Evolutionary conservation across 1,140 invertebrate genomes (phyloP), one percentile per base, ranked within the genome.

Genomic region (Trachymyrmex septentrionalis): DNA sequence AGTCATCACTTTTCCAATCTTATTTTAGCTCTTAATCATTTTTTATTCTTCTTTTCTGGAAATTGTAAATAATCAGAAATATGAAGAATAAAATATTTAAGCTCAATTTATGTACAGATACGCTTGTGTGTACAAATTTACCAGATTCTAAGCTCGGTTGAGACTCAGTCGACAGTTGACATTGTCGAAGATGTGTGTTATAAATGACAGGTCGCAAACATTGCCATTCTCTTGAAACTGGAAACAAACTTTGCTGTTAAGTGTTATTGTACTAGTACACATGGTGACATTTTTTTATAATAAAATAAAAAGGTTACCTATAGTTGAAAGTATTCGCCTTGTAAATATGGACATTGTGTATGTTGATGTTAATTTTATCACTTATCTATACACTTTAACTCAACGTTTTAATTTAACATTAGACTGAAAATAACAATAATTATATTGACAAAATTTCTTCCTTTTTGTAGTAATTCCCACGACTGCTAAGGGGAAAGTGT

Each of bases 331-430:
- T 73, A 85, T 77, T 44, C 59, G 55, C 12, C 81, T 81, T 0
- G 64, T 64, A 30, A 88, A 64, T 48, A 63, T 86, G n/a, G 86
- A 85, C 90, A 91, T 92, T 80, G 9, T 81, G 34, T n/a, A 34
- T 34, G n/a, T 24, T 19, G 55, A 21, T 14, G 5, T 4, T n/a
- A 57, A 57, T 7, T 30, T 73, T 14, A 12, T 30, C 0, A 12
- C 14, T 50, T 7, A 0, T 12, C 5, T 7, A 0, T 34, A 34
- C 5, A 34, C 30, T 55, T 75, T 21, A 55, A 34, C 34, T 44
- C 34, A n/a, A 34, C 16, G 16, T 64, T 19, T 63, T 63, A 27
- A 27, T 63, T 63, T 27, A 30, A 30, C 27, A 30, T 12, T 30
- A 4, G 19, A n/a, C 6, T 12, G 6, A 10, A 64, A 38, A 30